Evolutionary conservation across 1,140 invertebrate species (phyloP).

Genomic region (Drosophila elegans): DNA sequence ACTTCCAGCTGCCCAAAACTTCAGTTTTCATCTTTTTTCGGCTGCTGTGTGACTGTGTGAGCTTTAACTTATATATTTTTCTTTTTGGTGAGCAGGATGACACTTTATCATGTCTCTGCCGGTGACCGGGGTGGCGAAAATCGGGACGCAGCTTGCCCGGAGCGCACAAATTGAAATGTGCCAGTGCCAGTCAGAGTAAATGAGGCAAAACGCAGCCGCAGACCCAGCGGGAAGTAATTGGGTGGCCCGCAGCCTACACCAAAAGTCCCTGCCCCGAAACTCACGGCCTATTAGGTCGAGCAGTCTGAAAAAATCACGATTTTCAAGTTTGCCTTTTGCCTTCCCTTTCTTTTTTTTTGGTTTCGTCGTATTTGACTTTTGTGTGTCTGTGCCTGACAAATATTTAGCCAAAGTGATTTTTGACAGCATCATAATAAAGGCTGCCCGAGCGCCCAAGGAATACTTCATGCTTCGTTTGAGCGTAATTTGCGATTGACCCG

Average conservation of each 20-base stretch:
- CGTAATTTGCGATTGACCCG: constrained; percentile 60
- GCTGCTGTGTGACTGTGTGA: constrained; percentile 5
- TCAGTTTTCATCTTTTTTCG: constrained; percentile 53
- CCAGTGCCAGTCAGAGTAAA: constrained; percentile 66
- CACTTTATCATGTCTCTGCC: constrained; percentile 77
- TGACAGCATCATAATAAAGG: constrained; percentile 67
- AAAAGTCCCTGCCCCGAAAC: not conserved
- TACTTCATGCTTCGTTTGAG: constrained; percentile 65
- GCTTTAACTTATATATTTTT: constrained; percentile 22
- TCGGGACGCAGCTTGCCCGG: constrained; percentile 40
- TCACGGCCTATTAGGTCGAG: constrained; percentile 30
- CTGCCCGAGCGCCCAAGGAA: constrained; percentile 37
- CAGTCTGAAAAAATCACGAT: constrained; percentile 22
- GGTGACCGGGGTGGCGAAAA: constrained; percentile 48
- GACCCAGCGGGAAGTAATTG: constrained; percentile 47
- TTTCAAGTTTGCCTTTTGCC: constrained; percentile 9
- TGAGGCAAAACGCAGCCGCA: constrained; percentile 70
- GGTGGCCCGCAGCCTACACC: constrained; percentile 31
- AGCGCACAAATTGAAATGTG: constrained; percentile 76
- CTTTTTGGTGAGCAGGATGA: constrained; percentile 36
- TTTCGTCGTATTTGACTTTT: constrained; percentile 55
- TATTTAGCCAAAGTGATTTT: constrained; percentile 79
- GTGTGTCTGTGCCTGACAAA: constrained; percentile 62
- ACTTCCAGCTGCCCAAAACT: constrained; percentile 49
- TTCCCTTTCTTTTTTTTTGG: not conserved